Percentiles rank a stretch among this genome's conserved stretches.
phyloP scores from a whole-genome alignment of 2,113 vertebrate species.

The Candoia aspera region DNA sequence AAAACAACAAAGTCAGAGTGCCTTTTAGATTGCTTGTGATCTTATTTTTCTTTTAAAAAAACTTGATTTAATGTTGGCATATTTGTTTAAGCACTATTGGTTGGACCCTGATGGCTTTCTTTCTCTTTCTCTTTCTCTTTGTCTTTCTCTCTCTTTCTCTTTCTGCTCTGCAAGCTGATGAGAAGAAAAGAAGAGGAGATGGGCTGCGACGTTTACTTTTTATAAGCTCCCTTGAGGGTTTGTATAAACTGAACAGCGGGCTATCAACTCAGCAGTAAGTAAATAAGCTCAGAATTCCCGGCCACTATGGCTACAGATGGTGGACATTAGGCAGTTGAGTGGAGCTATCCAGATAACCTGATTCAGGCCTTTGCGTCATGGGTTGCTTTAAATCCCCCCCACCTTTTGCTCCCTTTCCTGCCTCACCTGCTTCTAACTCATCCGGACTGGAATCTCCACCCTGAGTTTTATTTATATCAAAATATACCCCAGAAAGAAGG shows the following conservation, averaged over 20 bases:
- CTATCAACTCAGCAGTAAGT: neutral
- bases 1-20: too few relatives aligned
- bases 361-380: neutral
- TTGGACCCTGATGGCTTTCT: neutral
- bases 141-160: fast-evolving
- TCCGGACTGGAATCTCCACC: neutral
- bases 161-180: neutral
- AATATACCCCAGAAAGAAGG: neutral
- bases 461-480: constrained; percentile 12
- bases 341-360: neutral
- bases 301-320: neutral
- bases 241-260: neutral
- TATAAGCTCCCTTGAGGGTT: neutral
- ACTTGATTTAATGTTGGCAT: neutral
- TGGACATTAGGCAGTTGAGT: neutral
- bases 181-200: neutral
- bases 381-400: neutral
- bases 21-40: neutral
- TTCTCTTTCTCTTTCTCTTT: fast-evolving
- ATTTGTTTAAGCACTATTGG: neutral
- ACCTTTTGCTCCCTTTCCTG: neutral
- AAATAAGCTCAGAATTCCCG: neutral
- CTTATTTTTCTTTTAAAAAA: neutral
- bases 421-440: neutral
- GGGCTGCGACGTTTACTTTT: neutral